Evolutionary conservation across 2,113 vertebrate species (phyloP), one percentile per base, ranked within the genome.

Genomic region (Zosterops hypoxanthus): DNA sequence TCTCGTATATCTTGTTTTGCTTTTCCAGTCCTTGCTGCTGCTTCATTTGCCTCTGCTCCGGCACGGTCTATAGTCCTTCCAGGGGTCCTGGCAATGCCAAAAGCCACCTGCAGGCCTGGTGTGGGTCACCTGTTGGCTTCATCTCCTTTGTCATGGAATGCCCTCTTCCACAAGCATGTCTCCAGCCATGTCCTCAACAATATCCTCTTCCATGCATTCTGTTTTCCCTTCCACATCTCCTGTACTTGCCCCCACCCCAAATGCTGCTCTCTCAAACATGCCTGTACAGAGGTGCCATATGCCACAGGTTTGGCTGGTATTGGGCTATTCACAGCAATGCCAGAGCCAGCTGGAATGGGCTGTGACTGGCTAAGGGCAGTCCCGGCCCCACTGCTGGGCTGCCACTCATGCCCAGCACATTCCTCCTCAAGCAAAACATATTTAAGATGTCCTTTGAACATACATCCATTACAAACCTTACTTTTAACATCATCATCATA

Each of bases 321-420:
- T 5, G 5, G 33, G 42, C 2, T 7, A 9, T 20, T 47, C 18
- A 36, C n/a, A 34, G 52, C 9, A 14, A 12, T 50, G 53, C 33
- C 42, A 22, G 34, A 82, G 49, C 11, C 4, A 23, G 36, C 14
- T 12, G 18, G 42, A 63, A 68, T 34, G 1, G 6, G 12, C 28
- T n/a, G 7, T 46, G 53, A 49, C n/a, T 1, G 5, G 6, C 33
- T 8, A 9, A 66, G 9, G 19, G 9, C 26, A 42, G n/a, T 82
- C 34, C 20, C 0, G 0, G 17, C 6, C 21, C 44, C 1, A 1
- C 26, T 65, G n/a, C 20, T 36, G 5, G 6, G 4, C 60, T 73
- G 31, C 19, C 1, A 4, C 24, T 22, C 11, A 2, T 26, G 5
- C 11, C 11, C 21, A 19, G 16, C 0, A 0, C 3, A 2, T 33